A percentile compares a stretch with the other conserved stretches of the same genome.
phyloP scores from a whole-genome alignment of 2,888 invertebrate genomes.

The Molorchus minor region DNA sequence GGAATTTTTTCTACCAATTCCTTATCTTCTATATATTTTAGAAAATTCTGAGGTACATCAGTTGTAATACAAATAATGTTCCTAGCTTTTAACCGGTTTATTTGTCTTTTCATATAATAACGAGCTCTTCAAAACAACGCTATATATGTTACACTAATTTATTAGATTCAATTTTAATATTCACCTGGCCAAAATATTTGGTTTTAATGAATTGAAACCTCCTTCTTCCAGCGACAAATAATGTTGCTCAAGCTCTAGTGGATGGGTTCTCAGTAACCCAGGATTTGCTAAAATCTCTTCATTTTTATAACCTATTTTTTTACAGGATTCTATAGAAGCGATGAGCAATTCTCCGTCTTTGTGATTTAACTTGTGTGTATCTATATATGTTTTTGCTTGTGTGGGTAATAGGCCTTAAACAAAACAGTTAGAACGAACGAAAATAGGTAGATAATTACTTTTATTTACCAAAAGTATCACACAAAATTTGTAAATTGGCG shows the following conservation, averaged over 20 bases:
- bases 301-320: conserved; percentile 63
- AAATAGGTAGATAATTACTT: not conserved
- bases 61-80: conserved; percentile 57
- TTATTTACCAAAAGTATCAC: conserved; percentile 25
- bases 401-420: conserved; percentile 24
- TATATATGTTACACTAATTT: conserved; percentile 37
- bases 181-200: conserved; percentile 49
- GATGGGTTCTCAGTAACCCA: conserved; percentile 66
- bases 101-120: conserved; percentile 34
- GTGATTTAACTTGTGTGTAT: conserved; percentile 34
- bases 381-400: conserved; percentile 37
- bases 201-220: conserved; percentile 63
- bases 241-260: conserved; percentile 69
- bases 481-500: conserved; percentile 19
- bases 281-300: conserved; percentile 67
- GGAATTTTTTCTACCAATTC: conserved; percentile 26
- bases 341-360: conserved; percentile 36
- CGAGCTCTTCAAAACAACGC: conserved; percentile 35
- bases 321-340: conserved; percentile 45
- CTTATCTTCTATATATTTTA: conserved; percentile 48
- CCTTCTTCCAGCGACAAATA: conserved; percentile 71
- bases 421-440: not conserved
- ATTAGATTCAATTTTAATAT: conserved; percentile 42
- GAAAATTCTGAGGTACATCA: conserved; percentile 60
- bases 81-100: conserved; percentile 57